phyloP scores from a whole-genome alignment of 2,797 vertebrate genomes.

The Squalus acanthias region DNA sequence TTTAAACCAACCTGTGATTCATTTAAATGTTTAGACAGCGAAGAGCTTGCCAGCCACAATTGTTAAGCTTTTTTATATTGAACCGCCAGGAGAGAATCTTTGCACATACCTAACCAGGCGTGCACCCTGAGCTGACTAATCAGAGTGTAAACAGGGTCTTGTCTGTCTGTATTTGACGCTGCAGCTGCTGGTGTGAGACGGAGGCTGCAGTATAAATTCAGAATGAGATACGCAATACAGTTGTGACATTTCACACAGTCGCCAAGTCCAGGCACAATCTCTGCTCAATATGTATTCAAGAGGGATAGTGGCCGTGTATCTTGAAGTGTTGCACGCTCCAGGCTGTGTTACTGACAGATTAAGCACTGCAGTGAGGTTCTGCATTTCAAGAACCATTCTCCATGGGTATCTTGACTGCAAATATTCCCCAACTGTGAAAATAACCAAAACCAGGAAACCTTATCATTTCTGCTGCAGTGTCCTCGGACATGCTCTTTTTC shows the following conservation, averaged over 20 bases:
- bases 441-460: background rate
- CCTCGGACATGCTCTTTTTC: background rate
- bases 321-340: background rate
- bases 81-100: background rate
- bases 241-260: constrained; percentile 11
- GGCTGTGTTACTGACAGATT: background rate
- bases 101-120: no score
- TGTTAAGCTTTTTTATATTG: background rate
- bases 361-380: constrained; percentile 9
- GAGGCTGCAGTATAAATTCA: background rate
- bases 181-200: background rate
- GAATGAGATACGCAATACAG: constrained; percentile 8
- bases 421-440: background rate
- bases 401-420: background rate
- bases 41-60: background rate
- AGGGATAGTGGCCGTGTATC: background rate
- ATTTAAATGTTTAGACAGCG: background rate
- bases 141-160: background rate
- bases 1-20: background rate
- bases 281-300: constrained; percentile 10
- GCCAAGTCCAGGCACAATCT: background rate
- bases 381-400: background rate
- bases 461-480: background rate
- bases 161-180: background rate
- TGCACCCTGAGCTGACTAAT: background rate